Evolutionary conservation across 2,888 invertebrate genomes (phyloP).

Genomic region (Punctoribates punctum): DNA sequence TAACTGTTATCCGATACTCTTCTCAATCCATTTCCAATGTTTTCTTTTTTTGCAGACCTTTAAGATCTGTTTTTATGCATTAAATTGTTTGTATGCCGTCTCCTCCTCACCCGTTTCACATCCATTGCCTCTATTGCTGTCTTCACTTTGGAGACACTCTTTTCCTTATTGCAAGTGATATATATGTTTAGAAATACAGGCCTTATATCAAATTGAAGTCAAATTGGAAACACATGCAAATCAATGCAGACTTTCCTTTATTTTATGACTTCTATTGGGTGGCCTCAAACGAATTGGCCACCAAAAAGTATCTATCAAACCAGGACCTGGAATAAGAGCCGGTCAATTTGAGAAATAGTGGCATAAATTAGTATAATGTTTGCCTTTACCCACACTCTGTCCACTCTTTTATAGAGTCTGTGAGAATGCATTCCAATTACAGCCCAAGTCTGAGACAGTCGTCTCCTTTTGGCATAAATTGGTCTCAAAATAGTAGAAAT

Average conservation of each 20-base stretch:
- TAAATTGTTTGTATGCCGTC: background rate
- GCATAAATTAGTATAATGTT: too few species aligned
- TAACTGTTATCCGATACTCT: constrained; percentile 29
- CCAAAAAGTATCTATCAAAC: background rate
- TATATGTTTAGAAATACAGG: constrained; percentile 7
- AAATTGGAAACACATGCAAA: constrained; percentile 25
- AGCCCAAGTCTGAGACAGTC: too few species aligned
- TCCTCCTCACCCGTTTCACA: background rate
- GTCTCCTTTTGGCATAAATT: background rate
- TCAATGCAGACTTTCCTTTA: background rate
- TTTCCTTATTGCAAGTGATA: background rate
- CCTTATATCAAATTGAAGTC: constrained; percentile 3
- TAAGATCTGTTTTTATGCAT: constrained; percentile 17
- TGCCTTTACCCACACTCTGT: too few species aligned
- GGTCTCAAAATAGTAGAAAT: background rate
- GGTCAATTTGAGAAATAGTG: too few species aligned
- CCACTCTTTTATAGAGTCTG: too few species aligned
- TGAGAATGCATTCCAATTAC: too few species aligned
- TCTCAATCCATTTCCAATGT: background rate
- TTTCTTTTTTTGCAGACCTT: constrained; percentile 10
- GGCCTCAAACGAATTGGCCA: constrained; percentile 10
- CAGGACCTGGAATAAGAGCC: too few species aligned
- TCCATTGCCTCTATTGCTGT: background rate
- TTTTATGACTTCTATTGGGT: constrained; percentile 25
- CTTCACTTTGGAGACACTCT: constrained; percentile 4